These are phyloP conservation scores for Actinostola sp. DNA, from an alignment of 92 coral and sea anemone species.

Conservation along the genomic window DNA sequence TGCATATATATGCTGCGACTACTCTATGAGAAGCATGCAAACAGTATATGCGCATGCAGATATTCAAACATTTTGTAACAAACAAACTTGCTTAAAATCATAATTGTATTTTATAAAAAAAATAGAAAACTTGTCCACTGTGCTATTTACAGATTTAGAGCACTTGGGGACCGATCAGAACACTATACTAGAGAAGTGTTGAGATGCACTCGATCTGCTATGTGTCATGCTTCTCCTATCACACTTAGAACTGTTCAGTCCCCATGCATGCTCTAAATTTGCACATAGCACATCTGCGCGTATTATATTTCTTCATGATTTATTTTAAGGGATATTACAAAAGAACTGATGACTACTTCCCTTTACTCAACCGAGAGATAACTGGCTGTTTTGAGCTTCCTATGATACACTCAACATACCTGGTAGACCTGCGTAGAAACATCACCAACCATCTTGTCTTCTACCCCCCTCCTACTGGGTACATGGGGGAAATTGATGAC, in stretches of 20 bases:
- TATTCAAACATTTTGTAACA: no score
- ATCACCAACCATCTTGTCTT: constrained; percentile 66
- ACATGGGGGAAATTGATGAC: constrained; percentile 79
- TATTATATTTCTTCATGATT: neutral
- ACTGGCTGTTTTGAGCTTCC: constrained; percentile 91
- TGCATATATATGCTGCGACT: no score
- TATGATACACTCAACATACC: constrained; percentile 88
- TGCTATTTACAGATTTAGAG: no score
- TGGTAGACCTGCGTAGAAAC: constrained; percentile 76
- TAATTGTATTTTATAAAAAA: no score
- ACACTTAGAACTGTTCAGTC: neutral
- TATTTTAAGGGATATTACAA: constrained; percentile 84
- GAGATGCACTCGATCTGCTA: no score
- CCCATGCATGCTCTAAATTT: neutral
- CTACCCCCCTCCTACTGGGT: constrained; percentile 76
- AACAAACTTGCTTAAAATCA: no score
- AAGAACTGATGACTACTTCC: constrained; percentile 91
- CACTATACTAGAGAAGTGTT: no score
- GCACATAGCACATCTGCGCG: neutral
- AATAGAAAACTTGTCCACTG: no score
- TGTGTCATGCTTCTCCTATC: no score
- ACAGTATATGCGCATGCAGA: no score
- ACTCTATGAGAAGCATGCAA: no score
- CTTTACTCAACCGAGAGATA: constrained; percentile 72
- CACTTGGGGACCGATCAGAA: no score